Percentiles rank a stretch among this genome's conserved stretches.
Conservation (phyloP, 2,888 invertebrate genomes). For the Tetranychus piercei region DNA sequence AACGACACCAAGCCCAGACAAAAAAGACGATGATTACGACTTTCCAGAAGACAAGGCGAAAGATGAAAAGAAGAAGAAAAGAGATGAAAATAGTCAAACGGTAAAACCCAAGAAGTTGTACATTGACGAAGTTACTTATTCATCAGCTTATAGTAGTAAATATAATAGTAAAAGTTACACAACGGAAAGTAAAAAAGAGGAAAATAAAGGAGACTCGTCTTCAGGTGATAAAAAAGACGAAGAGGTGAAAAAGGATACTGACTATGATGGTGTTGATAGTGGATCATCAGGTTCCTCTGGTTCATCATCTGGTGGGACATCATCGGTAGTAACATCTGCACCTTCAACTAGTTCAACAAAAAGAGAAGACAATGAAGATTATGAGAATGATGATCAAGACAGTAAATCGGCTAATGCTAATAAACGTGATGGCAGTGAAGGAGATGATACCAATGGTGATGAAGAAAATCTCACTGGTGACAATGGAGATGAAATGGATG, state of each 20-base stretch:
- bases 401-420: neutral
- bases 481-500: neutral
- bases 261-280: neutral
- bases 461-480: neutral
- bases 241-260: neutral
- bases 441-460: neutral
- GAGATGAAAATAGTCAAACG: neutral
- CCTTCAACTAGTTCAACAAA: neutral
- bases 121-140: neutral
- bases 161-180: neutral
- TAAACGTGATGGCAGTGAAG: neutral
- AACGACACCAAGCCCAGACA: neutral
- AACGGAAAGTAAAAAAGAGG: neutral
- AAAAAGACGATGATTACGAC: slow-evolving; percentile 5
- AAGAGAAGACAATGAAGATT: neutral
- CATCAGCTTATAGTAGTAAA: neutral
- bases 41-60: neutral
- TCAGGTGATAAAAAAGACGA: neutral
- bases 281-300: neutral
- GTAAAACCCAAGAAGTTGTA: neutral
- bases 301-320: neutral
- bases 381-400: neutral
- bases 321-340: neutral
- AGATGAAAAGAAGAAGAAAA: slow-evolving; percentile 9
- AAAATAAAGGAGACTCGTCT: neutral